Base-by-base conservation (phyloP, 2,113 vertebrate species). In the Silurus asotus region DNA sequence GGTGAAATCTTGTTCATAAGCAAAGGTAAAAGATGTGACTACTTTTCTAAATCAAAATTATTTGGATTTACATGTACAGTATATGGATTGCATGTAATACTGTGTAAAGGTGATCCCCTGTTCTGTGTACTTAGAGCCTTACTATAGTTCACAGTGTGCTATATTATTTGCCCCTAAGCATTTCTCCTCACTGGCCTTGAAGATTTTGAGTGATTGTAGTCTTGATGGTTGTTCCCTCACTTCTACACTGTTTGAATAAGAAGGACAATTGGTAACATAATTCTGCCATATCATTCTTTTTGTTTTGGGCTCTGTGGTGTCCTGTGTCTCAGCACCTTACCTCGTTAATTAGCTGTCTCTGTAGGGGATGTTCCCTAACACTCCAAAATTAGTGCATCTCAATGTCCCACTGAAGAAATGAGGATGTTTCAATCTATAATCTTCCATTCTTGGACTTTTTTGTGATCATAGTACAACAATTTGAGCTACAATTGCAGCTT, bases 311-410 rank as follows among this genome's bases (percentile, higher is more conserved):
- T 53, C 9, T 53, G 17, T 28, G 49, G 61, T 56, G 13, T 77
- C 51, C 48, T 77, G 48, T 84, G 17, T 53, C 59, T 78, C 59
- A 78, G 51, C 48, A 82, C 70, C 85, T 72, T 75, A n/a, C 75
- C n/a, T n/a, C 53, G 72, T 28, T 83, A 83, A 83, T 77, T 83
- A 77, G 28, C 10, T 83, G 20, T 67, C 61, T 82, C 59, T 75
- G 80, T 77, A 58, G 72, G 48, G 59, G 48, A 77, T 76, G 72
- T 82, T 86, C 48, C 79, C 61, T 51, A 83, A 23, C 19, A 56
- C 62, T 55, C 49, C 70, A 65, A 55, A 75, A 87, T 83, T 87
- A 83, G n/a, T 65, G 70, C 51, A 76, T 51, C 53, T 82, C 58
- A 13, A 14, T 76, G 25, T 83, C 37, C 28, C 51, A 87, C 58